These are phyloP conservation scores for Ischnura elegans DNA, from an alignment of 2,888 invertebrate species.

Conservation along the genomic window DNA sequence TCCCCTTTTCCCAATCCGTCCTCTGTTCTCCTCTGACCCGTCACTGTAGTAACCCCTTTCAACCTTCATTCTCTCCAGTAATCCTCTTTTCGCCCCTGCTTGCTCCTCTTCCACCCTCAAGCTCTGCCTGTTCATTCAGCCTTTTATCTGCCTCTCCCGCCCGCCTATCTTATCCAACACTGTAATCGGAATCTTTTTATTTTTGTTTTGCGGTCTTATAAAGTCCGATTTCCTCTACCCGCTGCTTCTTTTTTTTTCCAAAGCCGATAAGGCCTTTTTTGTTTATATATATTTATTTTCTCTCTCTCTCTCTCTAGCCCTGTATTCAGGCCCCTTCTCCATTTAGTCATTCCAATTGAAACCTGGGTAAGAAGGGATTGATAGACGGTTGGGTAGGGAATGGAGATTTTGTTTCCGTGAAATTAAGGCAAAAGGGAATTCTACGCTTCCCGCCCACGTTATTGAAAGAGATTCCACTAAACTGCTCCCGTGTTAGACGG, in stretches of 20 bases:
- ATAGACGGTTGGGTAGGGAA: neutral
- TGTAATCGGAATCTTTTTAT: slow-evolving; percentile 2
- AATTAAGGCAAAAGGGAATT: neutral
- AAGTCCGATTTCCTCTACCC: neutral
- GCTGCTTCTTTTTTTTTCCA: neutral
- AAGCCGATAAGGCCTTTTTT: neutral
- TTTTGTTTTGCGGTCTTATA: slow-evolving; percentile 32
- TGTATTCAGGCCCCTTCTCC: neutral
- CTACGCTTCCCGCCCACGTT: neutral
- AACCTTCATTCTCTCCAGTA: neutral
- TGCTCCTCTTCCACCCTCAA: neutral
- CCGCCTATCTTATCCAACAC: neutral
- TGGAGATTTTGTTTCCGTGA: neutral
- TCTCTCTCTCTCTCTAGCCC: neutral
- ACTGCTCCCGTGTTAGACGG: too few relatives aligned
- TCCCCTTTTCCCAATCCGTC: neutral
- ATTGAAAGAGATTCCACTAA: too few relatives aligned
- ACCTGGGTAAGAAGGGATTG: neutral
- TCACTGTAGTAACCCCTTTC: neutral
- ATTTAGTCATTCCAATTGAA: neutral
- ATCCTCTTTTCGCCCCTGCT: neutral
- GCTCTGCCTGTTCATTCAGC: neutral
- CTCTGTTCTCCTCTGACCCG: neutral
- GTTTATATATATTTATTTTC: neutral
- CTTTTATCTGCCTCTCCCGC: neutral